These are phyloP conservation scores for Magallana nippona DNA, from an alignment of 2,888 invertebrate genomes.

Conservation along the genomic window DNA sequence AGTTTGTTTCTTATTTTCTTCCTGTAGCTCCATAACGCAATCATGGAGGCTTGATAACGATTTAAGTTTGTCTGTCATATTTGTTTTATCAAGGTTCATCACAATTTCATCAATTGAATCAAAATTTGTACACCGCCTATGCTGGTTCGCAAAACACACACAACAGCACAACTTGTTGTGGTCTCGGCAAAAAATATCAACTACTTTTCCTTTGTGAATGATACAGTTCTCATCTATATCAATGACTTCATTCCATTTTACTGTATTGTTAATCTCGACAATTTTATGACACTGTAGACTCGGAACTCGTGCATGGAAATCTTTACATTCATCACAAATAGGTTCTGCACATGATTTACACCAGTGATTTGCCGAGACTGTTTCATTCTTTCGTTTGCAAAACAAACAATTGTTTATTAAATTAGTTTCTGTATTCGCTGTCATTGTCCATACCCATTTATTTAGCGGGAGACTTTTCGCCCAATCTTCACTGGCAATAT, in stretches of 20 bases:
- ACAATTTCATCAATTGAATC: constrained; percentile 34
- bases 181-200: constrained; percentile 20
- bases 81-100: no score
- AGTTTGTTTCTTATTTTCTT: no score
- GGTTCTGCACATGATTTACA: constrained; percentile 28
- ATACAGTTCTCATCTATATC: constrained; percentile 8
- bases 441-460: background rate
- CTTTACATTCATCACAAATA: constrained; percentile 30
- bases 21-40: no score
- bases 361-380: constrained; percentile 4
- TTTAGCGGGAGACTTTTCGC: constrained; percentile 14
- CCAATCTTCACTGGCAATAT: background rate
- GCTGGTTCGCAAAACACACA: constrained; percentile 25
- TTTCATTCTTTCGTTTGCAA: background rate
- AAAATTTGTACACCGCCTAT: constrained; percentile 1
- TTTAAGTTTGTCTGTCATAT: no score
- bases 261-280: background rate
- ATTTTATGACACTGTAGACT: background rate
- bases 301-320: background rate
- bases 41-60: no score
- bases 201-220: background rate
- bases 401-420: background rate
- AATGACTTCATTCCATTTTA: background rate
- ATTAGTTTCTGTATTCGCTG: background rate
- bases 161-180: constrained; percentile 31